Percentiles rank a stretch among this genome's conserved stretches.
phyloP scores from a whole-genome alignment of 2,888 invertebrate genomes.

The Tenodera sinensis region DNA sequence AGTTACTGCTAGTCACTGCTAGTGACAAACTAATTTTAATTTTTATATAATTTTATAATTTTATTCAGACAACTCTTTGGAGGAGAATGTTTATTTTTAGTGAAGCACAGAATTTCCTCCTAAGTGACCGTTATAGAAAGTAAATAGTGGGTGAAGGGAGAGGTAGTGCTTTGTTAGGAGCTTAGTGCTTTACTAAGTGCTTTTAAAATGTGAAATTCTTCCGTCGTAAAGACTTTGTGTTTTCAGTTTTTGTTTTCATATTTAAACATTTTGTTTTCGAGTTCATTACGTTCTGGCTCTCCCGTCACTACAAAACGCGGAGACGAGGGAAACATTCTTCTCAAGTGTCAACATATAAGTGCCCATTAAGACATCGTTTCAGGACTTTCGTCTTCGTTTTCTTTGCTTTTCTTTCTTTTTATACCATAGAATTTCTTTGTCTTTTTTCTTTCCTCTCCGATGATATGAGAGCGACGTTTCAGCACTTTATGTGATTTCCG shows the following conservation, averaged over 20 bases:
- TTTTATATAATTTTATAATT: too few species aligned
- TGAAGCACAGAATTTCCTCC: too few species aligned
- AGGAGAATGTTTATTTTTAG: too few species aligned
- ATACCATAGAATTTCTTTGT: not conserved
- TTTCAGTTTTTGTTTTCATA: not conserved
- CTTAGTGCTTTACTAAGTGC: not conserved
- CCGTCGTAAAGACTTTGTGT: not conserved
- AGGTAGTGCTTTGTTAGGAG: not conserved
- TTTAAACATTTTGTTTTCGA: not conserved
- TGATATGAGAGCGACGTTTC: conserved; percentile 20
- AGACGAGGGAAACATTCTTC: not conserved
- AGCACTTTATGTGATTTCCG: conserved; percentile 22
- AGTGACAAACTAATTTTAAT: too few species aligned
- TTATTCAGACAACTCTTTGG: too few species aligned
- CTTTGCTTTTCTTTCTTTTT: not conserved
- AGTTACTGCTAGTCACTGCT: too few species aligned
- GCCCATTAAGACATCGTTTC: not conserved
- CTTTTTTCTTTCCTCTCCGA: not conserved
- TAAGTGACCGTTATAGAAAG: not conserved
- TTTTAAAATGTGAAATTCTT: not conserved
- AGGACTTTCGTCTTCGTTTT: not conserved
- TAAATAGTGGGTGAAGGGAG: not conserved
- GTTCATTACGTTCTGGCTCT: not conserved
- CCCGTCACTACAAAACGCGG: not conserved
- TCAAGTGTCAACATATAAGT: not conserved